A percentile compares a stretch with the other conserved stretches of the same genome.
Evolutionary conservation across 2,797 vertebrate species (phyloP).

Genomic region (Hemitrygon akajei): DNA sequence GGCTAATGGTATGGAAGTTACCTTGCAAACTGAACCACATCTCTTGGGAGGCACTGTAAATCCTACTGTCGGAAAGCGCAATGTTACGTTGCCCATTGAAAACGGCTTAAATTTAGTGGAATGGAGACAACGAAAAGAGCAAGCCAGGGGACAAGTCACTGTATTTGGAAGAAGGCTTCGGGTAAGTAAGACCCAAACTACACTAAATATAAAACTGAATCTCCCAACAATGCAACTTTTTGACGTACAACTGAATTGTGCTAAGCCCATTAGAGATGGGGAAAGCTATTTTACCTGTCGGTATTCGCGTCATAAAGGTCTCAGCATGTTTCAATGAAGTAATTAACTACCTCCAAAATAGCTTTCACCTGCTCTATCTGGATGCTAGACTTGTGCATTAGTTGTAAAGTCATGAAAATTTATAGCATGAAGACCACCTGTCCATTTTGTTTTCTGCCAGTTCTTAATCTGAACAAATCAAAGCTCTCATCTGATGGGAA

Average conservation of each 20-base stretch:
- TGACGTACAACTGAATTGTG: background rate
- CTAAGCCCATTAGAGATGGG: background rate
- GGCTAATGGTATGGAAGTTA: slow-evolving; percentile 97
- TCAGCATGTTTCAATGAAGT: background rate
- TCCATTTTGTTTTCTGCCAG: background rate
- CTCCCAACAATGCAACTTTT: background rate
- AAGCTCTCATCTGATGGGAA: background rate
- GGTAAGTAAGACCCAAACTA: slow-evolving; percentile 62
- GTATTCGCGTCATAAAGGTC: background rate
- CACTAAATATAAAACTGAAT: background rate
- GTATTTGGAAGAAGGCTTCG: slow-evolving; percentile 89
- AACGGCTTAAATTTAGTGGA: slow-evolving; percentile 95
- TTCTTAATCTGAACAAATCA: background rate
- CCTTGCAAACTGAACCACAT: slow-evolving; percentile 90
- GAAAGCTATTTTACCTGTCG: background rate
- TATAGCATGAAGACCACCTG: background rate
- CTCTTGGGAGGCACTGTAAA: slow-evolving; percentile 90
- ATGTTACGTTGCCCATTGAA: slow-evolving; percentile 90
- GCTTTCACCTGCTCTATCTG: background rate
- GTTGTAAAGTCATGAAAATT: background rate
- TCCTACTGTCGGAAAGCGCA: slow-evolving; percentile 90
- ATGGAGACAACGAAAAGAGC: slow-evolving; percentile 95
- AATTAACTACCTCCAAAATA: background rate
- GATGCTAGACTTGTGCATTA: background rate
- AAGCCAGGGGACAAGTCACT: slow-evolving; percentile 86